Conservation (phyloP, 1,140 invertebrate genomes). For the Portunus trituberculatus region DNA sequence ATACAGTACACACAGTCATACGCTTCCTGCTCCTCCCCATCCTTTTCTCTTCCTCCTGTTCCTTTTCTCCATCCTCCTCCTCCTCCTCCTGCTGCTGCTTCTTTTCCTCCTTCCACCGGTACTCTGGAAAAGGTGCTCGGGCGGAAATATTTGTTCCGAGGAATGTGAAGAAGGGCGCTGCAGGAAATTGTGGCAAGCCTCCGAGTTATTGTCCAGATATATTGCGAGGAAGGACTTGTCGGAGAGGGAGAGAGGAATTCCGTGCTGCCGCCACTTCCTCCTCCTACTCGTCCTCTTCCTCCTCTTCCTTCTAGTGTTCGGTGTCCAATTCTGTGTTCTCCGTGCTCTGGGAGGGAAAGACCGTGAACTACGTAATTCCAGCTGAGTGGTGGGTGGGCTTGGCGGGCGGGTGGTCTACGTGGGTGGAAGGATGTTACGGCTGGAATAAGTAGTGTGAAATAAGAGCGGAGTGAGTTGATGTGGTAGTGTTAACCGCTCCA, state of each 20-base stretch:
- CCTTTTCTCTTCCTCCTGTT: background rate
- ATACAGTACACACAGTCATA: background rate
- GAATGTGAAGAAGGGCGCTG: background rate
- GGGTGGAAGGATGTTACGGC: too few relatives aligned
- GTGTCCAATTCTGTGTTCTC: background rate
- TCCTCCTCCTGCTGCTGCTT: background rate
- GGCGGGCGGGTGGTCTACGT: too few relatives aligned
- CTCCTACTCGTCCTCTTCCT: background rate
- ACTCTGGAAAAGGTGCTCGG: conserved; percentile 11
- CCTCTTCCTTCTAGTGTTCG: background rate
- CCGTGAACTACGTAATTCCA: background rate
- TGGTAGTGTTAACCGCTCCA: too few relatives aligned
- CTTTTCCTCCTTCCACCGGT: background rate
- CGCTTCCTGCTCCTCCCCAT: background rate
- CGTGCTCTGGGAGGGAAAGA: background rate
- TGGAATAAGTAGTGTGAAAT: too few relatives aligned
- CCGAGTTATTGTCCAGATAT: conserved; percentile 13
- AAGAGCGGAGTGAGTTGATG: too few relatives aligned
- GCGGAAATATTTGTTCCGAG: conserved; percentile 21
- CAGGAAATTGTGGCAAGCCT: background rate
- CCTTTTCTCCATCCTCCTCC: background rate
- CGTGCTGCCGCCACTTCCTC: background rate
- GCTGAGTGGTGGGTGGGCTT: background rate
- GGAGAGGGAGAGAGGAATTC: background rate
- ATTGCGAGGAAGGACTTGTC: conserved; percentile 11